Conservation (phyloP, 2,888 invertebrate species). For the Catocala sponsa region DNA sequence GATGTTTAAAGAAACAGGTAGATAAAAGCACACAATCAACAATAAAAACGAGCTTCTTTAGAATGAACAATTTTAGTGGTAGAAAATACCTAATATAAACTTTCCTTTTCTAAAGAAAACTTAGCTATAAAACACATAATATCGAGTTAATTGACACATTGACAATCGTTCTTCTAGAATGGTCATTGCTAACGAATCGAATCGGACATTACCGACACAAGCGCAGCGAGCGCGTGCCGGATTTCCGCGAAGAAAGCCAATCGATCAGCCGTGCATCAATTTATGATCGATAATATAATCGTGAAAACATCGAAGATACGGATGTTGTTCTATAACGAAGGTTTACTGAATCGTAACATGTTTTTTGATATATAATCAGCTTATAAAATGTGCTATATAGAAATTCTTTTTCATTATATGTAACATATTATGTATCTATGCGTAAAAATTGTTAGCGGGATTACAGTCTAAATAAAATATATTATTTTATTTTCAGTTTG, state of each 20-base stretch:
- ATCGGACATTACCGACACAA: conserved; percentile 33
- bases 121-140: too few relatives aligned
- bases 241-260: conserved; percentile 53
- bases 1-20: too few relatives aligned
- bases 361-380: background rate
- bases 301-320: conserved; percentile 40
- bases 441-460: too few relatives aligned
- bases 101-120: too few relatives aligned
- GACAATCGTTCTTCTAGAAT: conserved; percentile 43
- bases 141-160: conserved; percentile 46
- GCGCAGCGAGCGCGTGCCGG: conserved; percentile 29
- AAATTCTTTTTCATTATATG: background rate
- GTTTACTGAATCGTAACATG: conserved; percentile 5
- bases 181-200: conserved; percentile 56
- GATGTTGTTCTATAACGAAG: conserved; percentile 25
- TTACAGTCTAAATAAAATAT: too few relatives aligned
- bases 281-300: conserved; percentile 47
- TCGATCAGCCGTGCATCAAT: conserved; percentile 43
- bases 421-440: too few relatives aligned
- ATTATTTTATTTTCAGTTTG: too few relatives aligned
- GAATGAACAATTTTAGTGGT: too few relatives aligned
- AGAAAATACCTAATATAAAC: too few relatives aligned
- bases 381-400: too few relatives aligned
- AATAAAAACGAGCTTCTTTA: too few relatives aligned
- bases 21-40: too few relatives aligned